These are phyloP conservation scores for Dysdera silvatica DNA, from an alignment of 1,140 invertebrate species.

Conservation along the genomic window DNA sequence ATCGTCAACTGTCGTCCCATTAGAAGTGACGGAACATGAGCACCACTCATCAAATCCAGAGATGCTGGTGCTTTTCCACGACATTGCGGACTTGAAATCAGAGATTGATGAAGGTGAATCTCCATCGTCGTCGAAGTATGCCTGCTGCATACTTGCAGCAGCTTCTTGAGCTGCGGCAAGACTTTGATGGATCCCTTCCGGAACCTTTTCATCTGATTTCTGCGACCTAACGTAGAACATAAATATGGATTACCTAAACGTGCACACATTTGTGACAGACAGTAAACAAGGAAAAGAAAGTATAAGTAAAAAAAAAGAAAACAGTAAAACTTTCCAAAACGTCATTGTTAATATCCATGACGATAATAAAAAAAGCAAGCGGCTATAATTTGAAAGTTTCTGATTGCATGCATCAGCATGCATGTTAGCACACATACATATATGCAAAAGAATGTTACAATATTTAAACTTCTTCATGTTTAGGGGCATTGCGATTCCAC, in stretches of 20 bases:
- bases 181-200: neutral
- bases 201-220: slow-evolving; percentile 12
- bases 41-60: slow-evolving; percentile 26
- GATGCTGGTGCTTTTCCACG: slow-evolving; percentile 24
- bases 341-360: neutral
- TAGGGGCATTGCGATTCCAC: too few relatives aligned
- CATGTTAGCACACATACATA: too few relatives aligned
- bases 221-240: neutral
- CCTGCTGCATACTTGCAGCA: slow-evolving; percentile 6
- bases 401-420: too few relatives aligned
- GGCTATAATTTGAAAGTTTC: too few relatives aligned
- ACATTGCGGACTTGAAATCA: slow-evolving; percentile 14
- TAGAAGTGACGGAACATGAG: slow-evolving; percentile 1
- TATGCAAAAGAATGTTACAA: too few relatives aligned
- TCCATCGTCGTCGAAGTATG: slow-evolving; percentile 16
- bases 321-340: neutral
- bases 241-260: neutral
- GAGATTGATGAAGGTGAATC: neutral
- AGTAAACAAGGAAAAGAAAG: too few relatives aligned
- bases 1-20: slow-evolving; percentile 17
- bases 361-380: neutral
- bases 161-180: slow-evolving; percentile 15
- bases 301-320: neutral
- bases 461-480: too few relatives aligned
- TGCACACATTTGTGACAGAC: neutral